A percentile compares a stretch with the other conserved stretches of the same genome.
phyloP scores from a whole-genome alignment of 1,140 invertebrate genomes.

The Hylaeus volcanicus region DNA sequence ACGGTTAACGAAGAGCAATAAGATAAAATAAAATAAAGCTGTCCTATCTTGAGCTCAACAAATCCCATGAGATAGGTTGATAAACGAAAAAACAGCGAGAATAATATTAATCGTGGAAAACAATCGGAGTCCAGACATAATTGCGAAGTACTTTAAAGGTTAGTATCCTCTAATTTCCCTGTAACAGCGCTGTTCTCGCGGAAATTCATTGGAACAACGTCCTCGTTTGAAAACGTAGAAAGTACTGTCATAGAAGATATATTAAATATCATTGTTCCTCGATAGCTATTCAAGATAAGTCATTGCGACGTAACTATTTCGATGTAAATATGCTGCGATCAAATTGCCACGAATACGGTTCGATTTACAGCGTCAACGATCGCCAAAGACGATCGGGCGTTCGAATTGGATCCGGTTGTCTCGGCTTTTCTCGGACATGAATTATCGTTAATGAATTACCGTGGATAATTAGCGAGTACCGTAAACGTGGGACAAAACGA shows the following conservation, averaged over 20 bases:
- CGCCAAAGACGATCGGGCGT: not conserved
- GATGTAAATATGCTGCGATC: not conserved
- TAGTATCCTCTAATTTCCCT: constrained; percentile 7
- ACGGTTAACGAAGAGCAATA: not conserved
- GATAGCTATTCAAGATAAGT: not conserved
- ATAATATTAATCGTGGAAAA: not conserved
- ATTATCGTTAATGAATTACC: not conserved
- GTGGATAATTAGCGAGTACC: not conserved
- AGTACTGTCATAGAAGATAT: constrained; percentile 3
- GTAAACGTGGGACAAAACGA: not conserved
- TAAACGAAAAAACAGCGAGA: not conserved
- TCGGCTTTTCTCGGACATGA: not conserved
- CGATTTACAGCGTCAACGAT: not conserved
- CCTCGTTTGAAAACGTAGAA: not conserved
- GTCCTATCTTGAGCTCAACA: not conserved
- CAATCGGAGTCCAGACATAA: not conserved
- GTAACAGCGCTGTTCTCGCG: not conserved
- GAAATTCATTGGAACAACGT: constrained; percentile 7
- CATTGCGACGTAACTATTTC: not conserved
- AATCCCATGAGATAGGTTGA: not conserved
- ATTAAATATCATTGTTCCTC: constrained; percentile 15
- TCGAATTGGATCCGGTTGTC: not conserved
- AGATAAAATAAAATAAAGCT: not conserved
- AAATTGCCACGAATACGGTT: not conserved
- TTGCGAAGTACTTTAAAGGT: constrained; percentile 16